Evolutionary conservation across 2,797 vertebrate genomes (phyloP), one percentile per base, ranked within the genome.

Genomic region (Syngnathus acus): DNA sequence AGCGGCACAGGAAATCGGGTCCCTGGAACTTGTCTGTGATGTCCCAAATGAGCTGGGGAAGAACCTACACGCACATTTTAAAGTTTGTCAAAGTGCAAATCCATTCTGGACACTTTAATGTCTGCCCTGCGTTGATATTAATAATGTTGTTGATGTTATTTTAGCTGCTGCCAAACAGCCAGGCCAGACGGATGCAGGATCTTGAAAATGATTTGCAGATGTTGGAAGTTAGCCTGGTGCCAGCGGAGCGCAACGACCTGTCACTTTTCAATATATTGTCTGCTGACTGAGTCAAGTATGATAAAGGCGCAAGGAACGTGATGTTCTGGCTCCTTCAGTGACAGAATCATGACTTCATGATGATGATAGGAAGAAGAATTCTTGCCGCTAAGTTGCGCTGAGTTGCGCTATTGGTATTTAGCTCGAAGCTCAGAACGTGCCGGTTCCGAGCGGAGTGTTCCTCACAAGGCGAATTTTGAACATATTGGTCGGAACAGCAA

Each of bases 1-100:
- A 82, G 55, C 93, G 90, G 86, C 97, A 99, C 63, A 99, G 90
- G 0, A 90, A 62, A 75, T 99, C 96, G 0, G 97, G 93, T 19
- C 95, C 96, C 82, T 91, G 87, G 85, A 99, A 98, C 59, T 88
- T 90, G 71, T 92, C 95, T 0, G 95, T 98, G 82, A 97, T 91
- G 78, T 97, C 94, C 97, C 97, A 99, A 68, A 95, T 87, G 70
- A 98, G 87, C 90, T 99, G 97, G 0, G 97, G 96, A 74, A 99
- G 90, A 76, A 99, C 95, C 92, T 99, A 92, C 26, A 84, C 72
- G 65, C 32, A 81, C 39, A 75, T 9, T 14, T 14, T 14, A 5
- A 32, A 32, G 32, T 32, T 32, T 32, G 32, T 32, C 32, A 32
- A 32, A 32, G 32, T 32, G 32, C 32, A 32, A 32, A 32, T 32